Conservation (phyloP, 2,797 vertebrate genomes). For the Peromyscus aztecus region DNA sequence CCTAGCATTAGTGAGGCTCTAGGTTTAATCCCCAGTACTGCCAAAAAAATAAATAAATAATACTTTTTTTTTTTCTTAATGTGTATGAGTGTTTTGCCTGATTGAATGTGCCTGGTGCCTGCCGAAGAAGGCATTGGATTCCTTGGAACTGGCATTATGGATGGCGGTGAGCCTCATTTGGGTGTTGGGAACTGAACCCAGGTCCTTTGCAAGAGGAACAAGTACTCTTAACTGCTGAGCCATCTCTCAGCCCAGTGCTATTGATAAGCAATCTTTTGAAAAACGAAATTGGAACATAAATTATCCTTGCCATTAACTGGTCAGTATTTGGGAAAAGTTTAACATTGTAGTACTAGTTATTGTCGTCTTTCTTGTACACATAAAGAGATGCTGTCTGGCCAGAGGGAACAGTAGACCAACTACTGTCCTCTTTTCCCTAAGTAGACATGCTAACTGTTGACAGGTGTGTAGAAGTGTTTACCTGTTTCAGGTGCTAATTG, state of each 20-base stretch:
- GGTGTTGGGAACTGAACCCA: too few species aligned
- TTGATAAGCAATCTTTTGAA: slow-evolving; percentile 12
- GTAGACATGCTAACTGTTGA: neutral
- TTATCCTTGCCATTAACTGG: slow-evolving; percentile 11
- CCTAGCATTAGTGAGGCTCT: neutral
- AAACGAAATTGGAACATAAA: neutral
- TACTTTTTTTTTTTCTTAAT: neutral
- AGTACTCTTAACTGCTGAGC: too few species aligned
- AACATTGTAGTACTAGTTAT: neutral
- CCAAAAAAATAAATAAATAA: neutral
- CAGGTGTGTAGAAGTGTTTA: neutral
- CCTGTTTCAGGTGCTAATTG: neutral
- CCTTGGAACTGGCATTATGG: neutral
- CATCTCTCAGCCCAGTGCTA: neutral
- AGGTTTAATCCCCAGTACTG: neutral
- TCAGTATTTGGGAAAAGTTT: slow-evolving; percentile 45
- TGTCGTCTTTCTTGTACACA: neutral
- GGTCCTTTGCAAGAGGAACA: too few species aligned
- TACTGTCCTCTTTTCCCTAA: neutral
- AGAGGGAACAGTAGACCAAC: neutral
- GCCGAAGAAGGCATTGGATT: neutral
- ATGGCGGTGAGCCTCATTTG: too few species aligned
- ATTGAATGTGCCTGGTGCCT: neutral
- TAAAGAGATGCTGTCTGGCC: neutral
- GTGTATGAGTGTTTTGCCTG: neutral